Base-by-base conservation (phyloP, 2,113 vertebrate genomes). In the Otis tarda region DNA sequence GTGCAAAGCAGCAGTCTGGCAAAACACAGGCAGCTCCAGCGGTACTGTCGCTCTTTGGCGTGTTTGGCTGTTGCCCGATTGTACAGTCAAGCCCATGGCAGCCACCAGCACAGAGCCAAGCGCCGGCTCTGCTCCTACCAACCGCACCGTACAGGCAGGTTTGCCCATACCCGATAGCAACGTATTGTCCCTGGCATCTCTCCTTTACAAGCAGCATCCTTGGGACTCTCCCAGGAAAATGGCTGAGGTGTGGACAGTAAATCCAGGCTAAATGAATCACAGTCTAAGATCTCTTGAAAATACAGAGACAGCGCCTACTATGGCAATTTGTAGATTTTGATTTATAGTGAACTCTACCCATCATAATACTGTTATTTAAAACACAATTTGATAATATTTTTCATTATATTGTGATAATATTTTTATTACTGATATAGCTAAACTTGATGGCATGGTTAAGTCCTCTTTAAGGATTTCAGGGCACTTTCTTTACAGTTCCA, bases 31-130 rank as follows among this genome's bases (percentile, higher is more conserved):
- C 28, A 47, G 39, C 27, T 57, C 31, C 35, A 12, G 75, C 10
- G n/a, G 61, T 45, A 11, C 21, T 30, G 41, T 4, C 2, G 2
- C 39, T 28, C 18, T 33, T 61, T 10, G 35, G 9, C 49, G 19
- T 3, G 12, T 25, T 68, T 30, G 57, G 7, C 5, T 80, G 41
- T 49, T 24, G 28, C 27, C 33, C 31, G 77, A 35, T 33, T 57
- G 37, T 21, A 17, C 18, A 14, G 10, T 14, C n/a, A 11, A 13
- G 28, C 3, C 21, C 0, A 0, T 14, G 27, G 33, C 64, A 16
- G 20, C 22, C 53, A 30, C 47, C 2, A 1, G 52, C 45, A 39
- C 0, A 0, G 60, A 84, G n/a, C 37, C 25, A 41, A 15, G 39
- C 5, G 7, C n/a, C 31, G 2, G 1, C 70, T 70, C 31, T 12